Percentiles rank a stretch among this genome's conserved stretches.
phyloP scores from a whole-genome alignment of 2,888 invertebrate genomes.

The Aphelenchoides bicaudatus region DNA sequence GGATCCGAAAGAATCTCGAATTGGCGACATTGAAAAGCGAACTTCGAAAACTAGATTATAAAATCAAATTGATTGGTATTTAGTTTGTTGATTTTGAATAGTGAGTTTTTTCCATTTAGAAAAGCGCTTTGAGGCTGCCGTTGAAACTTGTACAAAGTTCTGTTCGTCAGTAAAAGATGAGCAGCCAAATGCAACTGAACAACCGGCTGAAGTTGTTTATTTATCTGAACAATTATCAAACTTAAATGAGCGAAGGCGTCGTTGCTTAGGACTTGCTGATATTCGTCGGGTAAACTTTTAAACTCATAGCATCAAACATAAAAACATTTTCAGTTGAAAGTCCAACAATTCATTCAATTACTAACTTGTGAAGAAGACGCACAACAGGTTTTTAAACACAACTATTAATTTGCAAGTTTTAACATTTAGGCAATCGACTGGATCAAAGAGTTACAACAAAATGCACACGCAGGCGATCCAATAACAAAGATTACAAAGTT shows the following conservation, averaged over 20 bases:
- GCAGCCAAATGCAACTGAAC: conserved; percentile 1
- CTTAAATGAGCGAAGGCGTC: conserved; percentile 30
- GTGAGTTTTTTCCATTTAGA: conserved; percentile 7
- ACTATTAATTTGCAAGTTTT: not conserved
- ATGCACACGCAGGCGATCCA: conserved; percentile 69
- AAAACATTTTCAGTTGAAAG: too few species aligned
- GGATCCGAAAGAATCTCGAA: conserved; percentile 52
- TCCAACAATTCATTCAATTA: conserved; percentile 75
- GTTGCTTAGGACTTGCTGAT: conserved; percentile 69
- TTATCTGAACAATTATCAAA: conserved; percentile 63
- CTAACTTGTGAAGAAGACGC: conserved; percentile 75
- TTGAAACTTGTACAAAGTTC: conserved; percentile 21
- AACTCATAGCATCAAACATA: too few species aligned
- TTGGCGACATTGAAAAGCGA: conserved; percentile 13
- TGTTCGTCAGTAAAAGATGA: conserved; percentile 21
- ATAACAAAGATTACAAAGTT: conserved; percentile 74
- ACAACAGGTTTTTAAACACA: conserved; percentile 65
- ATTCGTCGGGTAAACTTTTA: too few species aligned
- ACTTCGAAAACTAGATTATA: conserved; percentile 2
- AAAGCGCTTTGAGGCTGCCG: conserved; percentile 19
- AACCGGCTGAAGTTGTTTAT: conserved; percentile 71
- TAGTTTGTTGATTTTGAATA: conserved; percentile 12
- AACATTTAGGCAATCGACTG: conserved; percentile 70
- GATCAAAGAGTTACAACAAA: conserved; percentile 72
- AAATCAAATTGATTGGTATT: conserved; percentile 14